phyloP scores from a whole-genome alignment of 2,888 invertebrate species.

The Baccha elongata region DNA sequence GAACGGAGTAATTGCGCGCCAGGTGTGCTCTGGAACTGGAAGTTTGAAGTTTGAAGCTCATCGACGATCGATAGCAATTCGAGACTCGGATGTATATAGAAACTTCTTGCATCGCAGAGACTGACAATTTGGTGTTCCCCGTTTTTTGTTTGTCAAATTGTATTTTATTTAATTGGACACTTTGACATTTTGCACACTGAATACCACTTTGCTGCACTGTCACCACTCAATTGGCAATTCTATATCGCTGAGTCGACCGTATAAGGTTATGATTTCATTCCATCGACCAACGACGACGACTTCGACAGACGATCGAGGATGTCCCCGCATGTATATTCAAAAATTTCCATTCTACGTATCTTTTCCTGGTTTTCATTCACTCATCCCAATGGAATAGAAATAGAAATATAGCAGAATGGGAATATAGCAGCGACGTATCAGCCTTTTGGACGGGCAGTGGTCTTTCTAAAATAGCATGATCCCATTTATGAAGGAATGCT shows the following conservation, averaged over 20 bases:
- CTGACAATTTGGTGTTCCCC: conserved; percentile 27
- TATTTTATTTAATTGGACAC: conserved; percentile 71
- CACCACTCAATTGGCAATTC: conserved; percentile 71
- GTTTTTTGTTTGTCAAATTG: conserved; percentile 68
- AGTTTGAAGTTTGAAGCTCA: background rate
- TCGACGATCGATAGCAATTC: conserved; percentile 12
- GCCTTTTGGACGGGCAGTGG: conserved; percentile 31
- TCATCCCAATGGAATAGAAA: conserved; percentile 65
- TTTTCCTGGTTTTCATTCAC: conserved; percentile 72
- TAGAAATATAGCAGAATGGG: conserved; percentile 9
- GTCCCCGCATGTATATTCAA: conserved; percentile 57
- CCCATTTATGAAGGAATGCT: conserved; percentile 70
- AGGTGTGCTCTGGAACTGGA: conserved; percentile 47
- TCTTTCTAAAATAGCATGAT: conserved; percentile 66
- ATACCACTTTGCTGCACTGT: conserved; percentile 68
- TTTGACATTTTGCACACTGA: conserved; percentile 71
- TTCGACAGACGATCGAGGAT: background rate
- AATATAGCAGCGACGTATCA: conserved; percentile 1
- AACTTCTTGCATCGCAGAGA: background rate
- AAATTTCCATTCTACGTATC: conserved; percentile 63
- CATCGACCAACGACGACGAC: background rate
- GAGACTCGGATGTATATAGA: conserved; percentile 9
- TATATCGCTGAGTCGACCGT: conserved; percentile 44
- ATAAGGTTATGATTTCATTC: conserved; percentile 45
- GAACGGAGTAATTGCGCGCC: conserved; percentile 53